These are phyloP conservation scores for Cyprinus carpio DNA, from an alignment of 2,113 vertebrate genomes.

Conservation along the genomic window DNA sequence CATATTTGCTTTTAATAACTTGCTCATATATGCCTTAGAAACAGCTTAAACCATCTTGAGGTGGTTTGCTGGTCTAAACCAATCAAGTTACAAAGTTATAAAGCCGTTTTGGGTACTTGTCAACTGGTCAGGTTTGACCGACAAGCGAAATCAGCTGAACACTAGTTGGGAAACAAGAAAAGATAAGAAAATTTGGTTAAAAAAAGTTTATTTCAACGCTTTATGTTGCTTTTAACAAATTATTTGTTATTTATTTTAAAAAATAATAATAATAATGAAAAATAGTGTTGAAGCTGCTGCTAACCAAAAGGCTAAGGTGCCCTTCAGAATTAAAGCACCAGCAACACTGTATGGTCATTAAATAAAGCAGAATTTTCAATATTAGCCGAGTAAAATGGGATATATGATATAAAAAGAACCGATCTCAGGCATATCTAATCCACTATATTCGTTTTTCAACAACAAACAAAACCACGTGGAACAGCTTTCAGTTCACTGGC, in stretches of 20 bases:
- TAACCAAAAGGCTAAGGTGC: not conserved
- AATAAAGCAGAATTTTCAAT: not conserved
- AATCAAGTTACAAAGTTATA: not conserved
- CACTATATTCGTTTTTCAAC: not conserved
- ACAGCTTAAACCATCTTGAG: not conserved
- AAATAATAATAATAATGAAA: not conserved
- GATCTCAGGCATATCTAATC: not conserved
- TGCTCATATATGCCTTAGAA: not conserved
- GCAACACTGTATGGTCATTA: not conserved
- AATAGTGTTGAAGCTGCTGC: not conserved
- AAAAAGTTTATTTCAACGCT: not conserved
- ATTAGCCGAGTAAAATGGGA: not conserved
- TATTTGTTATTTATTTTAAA: not conserved
- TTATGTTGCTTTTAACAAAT: not conserved
- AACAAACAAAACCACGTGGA: not conserved
- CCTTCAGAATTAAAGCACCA: not conserved
- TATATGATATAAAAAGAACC: not conserved
- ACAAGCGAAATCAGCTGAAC: not conserved
- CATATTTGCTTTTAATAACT: conserved; percentile 1
- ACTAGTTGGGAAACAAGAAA: not conserved
- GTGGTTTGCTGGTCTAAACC: not conserved
- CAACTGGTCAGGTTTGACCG: not conserved
- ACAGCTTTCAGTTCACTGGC: not conserved
- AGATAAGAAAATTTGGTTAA: not conserved
- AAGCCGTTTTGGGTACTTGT: not conserved